A percentile compares a stretch with the other conserved stretches of the same genome.
Conservation (phyloP, 2,888 invertebrate genomes). For the Lochmaea capreae region DNA sequence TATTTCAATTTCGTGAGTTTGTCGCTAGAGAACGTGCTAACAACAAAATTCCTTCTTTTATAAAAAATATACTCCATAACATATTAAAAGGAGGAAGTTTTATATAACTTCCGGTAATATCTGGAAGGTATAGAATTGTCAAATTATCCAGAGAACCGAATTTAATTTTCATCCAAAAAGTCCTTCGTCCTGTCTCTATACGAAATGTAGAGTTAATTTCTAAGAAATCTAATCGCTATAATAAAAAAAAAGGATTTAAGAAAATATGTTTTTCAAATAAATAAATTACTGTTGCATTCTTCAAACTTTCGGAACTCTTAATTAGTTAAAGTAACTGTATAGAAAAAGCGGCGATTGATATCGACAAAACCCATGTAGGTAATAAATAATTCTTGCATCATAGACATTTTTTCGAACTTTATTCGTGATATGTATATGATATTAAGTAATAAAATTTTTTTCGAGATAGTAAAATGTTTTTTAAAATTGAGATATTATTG, state of each 20-base stretch:
- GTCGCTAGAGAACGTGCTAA: no score
- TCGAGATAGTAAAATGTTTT: neutral
- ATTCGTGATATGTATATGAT: conserved; percentile 17
- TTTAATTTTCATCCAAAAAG: no score
- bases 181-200: no score
- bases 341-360: conserved; percentile 15
- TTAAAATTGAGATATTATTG: neutral
- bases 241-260: neutral
- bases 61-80: no score
- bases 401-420: conserved; percentile 19
- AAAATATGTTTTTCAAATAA: conserved; percentile 7
- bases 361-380: conserved; percentile 9
- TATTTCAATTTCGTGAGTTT: no score
- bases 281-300: conserved; percentile 23
- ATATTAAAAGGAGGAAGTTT: no score
- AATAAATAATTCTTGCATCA: conserved; percentile 33
- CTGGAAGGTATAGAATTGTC: no score
- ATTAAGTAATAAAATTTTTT: conserved; percentile 30
- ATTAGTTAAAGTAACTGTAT: conserved; percentile 31
- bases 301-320: conserved; percentile 29
- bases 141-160: no score
- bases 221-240: no score
- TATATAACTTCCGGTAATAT: no score
- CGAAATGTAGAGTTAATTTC: no score
- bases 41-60: no score